phyloP scores from a whole-genome alignment of 2,888 invertebrate genomes.

The Lochmaea capreae region DNA sequence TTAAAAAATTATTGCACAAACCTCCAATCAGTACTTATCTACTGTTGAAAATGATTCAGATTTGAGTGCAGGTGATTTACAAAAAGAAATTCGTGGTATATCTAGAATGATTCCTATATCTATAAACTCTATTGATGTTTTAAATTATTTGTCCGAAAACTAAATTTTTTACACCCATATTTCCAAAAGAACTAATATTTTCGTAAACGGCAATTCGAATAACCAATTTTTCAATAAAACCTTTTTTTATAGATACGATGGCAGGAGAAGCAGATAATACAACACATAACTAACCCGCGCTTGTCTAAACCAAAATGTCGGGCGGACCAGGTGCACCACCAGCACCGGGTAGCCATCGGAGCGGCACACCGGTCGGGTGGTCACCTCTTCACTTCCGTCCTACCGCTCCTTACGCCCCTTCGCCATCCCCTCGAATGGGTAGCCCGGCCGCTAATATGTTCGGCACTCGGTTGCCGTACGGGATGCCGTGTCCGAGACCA shows the following conservation, averaged over 20 bases:
- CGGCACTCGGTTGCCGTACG: conserved; percentile 67
- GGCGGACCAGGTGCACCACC: conserved; percentile 61
- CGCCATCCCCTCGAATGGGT: conserved; percentile 75
- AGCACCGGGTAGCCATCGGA: conserved; percentile 54
- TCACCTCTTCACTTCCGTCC: conserved; percentile 78
- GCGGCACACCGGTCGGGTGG: conserved; percentile 64
- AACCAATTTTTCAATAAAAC: not conserved
- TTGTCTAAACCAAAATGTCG: conserved; percentile 57
- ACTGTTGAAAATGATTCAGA: too few relatives aligned
- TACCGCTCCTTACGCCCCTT: conserved; percentile 81
- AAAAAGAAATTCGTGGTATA: too few relatives aligned
- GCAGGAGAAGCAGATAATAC: conserved; percentile 39
- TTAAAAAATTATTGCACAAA: too few relatives aligned
- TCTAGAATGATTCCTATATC: too few relatives aligned
- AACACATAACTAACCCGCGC: conserved; percentile 34
- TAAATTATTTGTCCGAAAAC: not conserved
- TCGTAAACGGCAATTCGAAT: not conserved
- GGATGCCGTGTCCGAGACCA: conserved; percentile 75
- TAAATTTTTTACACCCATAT: not conserved
- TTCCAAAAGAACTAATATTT: not conserved
- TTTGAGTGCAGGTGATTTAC: too few relatives aligned
- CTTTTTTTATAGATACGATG: conserved; percentile 52
- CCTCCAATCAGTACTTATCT: too few relatives aligned
- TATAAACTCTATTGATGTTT: too few relatives aligned
- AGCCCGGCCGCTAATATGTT: conserved; percentile 64